phyloP scores from a whole-genome alignment of 2,113 vertebrate species.

The Chloropsis hardwickii region DNA sequence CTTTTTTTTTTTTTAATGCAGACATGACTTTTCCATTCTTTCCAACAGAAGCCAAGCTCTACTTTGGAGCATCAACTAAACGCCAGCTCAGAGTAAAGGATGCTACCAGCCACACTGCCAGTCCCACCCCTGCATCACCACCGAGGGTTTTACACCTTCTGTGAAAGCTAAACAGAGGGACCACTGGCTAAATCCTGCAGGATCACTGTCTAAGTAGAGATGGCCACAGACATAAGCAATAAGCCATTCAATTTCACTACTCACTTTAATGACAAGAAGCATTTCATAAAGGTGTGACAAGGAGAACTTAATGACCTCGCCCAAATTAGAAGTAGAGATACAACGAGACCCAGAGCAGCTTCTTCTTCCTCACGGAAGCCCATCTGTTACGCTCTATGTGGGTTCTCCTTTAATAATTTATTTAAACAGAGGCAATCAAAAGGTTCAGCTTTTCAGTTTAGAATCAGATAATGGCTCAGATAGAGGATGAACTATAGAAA shows the following conservation, averaged over 20 bases:
- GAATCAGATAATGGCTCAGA: background rate
- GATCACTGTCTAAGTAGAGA: background rate
- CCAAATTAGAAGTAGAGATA: slow-evolving; percentile 7
- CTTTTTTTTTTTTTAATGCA: background rate
- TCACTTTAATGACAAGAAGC: background rate
- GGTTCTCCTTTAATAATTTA: slow-evolving; percentile 16
- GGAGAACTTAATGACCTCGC: background rate
- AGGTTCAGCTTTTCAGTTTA: background rate
- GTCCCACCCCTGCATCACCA: background rate
- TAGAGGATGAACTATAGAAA: background rate
- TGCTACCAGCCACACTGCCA: background rate
- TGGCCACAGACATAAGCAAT: background rate
- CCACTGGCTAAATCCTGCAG: background rate
- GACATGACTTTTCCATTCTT: background rate
- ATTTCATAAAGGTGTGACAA: background rate
- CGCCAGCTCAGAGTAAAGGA: background rate
- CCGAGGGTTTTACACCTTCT: background rate
- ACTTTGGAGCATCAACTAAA: background rate
- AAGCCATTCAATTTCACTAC: background rate
- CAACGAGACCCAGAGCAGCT: background rate
- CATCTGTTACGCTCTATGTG: background rate
- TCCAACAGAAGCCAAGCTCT: background rate
- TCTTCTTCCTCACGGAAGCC: background rate
- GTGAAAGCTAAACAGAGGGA: background rate
- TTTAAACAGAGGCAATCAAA: slow-evolving; percentile 12